phyloP scores from a whole-genome alignment of 2,113 vertebrate species.

The Gadus macrocephalus region DNA sequence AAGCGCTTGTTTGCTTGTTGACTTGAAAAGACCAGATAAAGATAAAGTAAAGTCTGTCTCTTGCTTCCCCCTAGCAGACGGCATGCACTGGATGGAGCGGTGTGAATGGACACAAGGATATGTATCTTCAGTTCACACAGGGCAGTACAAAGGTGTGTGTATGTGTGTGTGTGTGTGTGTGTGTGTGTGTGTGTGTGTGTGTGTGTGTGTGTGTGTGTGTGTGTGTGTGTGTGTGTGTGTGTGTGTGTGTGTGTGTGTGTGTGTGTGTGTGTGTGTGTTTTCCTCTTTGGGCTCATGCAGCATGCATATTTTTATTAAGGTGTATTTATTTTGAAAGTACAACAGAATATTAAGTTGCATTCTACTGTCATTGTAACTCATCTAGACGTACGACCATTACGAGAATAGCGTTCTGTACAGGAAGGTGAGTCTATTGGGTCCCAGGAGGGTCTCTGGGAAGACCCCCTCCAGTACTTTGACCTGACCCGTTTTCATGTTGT shows the following conservation, averaged over 20 bases:
- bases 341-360: background rate
- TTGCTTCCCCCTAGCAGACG: slow-evolving; percentile 26
- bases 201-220: slow-evolving; percentile 45
- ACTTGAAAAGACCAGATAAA: too few species aligned
- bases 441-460: background rate
- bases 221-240: slow-evolving; percentile 56
- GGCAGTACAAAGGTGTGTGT: slow-evolving; percentile 59
- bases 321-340: too few species aligned
- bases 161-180: slow-evolving; percentile 58
- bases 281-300: background rate
- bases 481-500: too few species aligned
- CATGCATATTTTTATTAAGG: too few species aligned
- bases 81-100: slow-evolving; percentile 43
- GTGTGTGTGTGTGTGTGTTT: slow-evolving; percentile 21
- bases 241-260: slow-evolving; percentile 61
- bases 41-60: too few species aligned
- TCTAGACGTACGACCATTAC: slow-evolving; percentile 24
- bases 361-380: slow-evolving; percentile 8
- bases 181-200: slow-evolving; percentile 44
- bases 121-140: slow-evolving; percentile 61
- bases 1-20: too few species aligned
- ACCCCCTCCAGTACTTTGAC: too few species aligned
- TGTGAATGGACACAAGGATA: slow-evolving; percentile 54
- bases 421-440: slow-evolving; percentile 38
- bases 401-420: slow-evolving; percentile 26